Percentiles rank a stretch among this genome's conserved stretches.
These are phyloP conservation scores for Urosaurus nigricauda DNA, from an alignment of 2,797 vertebrate species.

Conservation along the genomic window DNA sequence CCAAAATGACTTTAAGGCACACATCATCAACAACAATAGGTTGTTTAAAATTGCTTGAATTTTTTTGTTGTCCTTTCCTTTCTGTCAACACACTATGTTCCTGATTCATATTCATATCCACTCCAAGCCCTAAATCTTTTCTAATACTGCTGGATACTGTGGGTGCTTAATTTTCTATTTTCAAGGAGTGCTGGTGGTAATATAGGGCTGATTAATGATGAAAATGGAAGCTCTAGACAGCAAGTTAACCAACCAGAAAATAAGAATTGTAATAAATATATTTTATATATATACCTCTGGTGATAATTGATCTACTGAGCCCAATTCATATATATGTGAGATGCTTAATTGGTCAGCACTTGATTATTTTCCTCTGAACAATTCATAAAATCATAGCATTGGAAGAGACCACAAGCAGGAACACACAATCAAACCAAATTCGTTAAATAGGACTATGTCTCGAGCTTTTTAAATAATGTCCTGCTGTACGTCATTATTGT, in stretches of 20 bases:
- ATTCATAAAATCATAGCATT: background rate
- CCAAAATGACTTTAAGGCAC: too few species aligned
- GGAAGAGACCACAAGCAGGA: too few species aligned
- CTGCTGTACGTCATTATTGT: background rate
- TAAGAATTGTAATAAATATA: background rate
- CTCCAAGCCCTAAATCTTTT: background rate
- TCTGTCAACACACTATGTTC: background rate
- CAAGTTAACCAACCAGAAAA: conserved; percentile 31
- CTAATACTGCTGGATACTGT: background rate
- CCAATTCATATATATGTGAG: background rate
- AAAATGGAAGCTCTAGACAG: conserved; percentile 26
- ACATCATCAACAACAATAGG: too few species aligned
- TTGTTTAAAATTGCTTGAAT: background rate
- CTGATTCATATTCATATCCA: background rate
- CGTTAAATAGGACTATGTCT: background rate
- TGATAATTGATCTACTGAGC: background rate
- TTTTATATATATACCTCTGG: conserved; percentile 21
- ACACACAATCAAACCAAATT: too few species aligned
- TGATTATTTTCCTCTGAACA: background rate
- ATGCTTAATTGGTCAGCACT: background rate
- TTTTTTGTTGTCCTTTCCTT: background rate
- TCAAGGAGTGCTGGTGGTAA: conserved; percentile 5
- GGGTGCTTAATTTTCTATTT: conserved; percentile 24
- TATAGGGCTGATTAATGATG: conserved; percentile 36
- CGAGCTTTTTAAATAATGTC: background rate